Evolutionary conservation across 2,113 vertebrate genomes (phyloP).

Genomic region (Thermophis baileyi): DNA sequence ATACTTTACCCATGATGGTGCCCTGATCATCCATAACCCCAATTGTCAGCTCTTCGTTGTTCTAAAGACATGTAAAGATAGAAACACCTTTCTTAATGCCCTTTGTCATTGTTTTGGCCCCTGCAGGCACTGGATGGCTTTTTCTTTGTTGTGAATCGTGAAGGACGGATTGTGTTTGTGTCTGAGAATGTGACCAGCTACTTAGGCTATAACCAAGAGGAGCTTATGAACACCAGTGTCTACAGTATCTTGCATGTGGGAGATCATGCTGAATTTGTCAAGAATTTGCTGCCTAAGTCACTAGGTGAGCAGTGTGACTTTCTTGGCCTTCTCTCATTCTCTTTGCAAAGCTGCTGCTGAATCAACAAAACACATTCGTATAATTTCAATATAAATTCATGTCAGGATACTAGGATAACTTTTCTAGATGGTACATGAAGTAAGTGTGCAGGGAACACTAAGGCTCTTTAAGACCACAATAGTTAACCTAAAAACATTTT

Average conservation of each 20-base stretch:
- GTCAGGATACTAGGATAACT: too few relatives aligned
- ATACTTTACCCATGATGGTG: background rate
- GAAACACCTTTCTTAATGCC: accelerated
- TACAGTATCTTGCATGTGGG: slow-evolving; percentile 96
- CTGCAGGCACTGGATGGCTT: slow-evolving; percentile 89
- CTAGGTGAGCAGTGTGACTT: slow-evolving; percentile 72
- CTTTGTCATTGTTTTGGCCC: background rate
- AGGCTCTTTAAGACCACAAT: background rate
- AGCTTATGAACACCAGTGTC: slow-evolving; percentile 94
- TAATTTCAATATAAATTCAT: background rate
- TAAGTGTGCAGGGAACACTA: background rate
- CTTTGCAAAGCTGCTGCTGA: background rate
- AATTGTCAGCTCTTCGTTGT: background rate
- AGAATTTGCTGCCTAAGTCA: slow-evolving; percentile 90
- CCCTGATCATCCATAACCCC: background rate
- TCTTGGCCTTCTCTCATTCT: background rate
- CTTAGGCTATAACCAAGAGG: slow-evolving; percentile 91
- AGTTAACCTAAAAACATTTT: background rate
- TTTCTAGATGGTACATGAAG: background rate
- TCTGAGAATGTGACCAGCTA: slow-evolving; percentile 91
- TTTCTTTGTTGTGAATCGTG: slow-evolving; percentile 93
- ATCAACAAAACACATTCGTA: background rate
- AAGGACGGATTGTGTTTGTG: slow-evolving; percentile 92
- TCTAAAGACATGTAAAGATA: too few relatives aligned
- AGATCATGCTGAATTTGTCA: slow-evolving; percentile 92